Evolutionary conservation across 2,888 invertebrate species (phyloP), one percentile per base, ranked within the genome.

Genomic region (Caenorhabditis angaria): DNA sequence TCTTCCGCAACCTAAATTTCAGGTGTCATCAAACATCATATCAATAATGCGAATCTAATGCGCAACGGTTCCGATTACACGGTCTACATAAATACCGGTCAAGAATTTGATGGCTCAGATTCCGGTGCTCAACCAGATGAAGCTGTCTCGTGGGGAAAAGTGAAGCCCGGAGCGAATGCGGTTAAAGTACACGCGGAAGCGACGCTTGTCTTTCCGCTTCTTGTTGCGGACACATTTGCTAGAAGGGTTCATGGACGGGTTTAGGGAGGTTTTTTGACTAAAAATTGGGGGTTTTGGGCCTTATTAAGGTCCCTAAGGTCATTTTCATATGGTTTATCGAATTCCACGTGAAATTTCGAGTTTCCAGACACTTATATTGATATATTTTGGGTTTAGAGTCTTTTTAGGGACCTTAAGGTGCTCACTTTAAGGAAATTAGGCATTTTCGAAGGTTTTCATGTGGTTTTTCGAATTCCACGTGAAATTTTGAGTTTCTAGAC

Each of bases 1-100:
- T 20, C 25, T 20, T 14, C 10, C 25, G 10, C 4, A 12, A 2
- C 10, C 14, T 18, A 20, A 50, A 24, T 58, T 61, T 27, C 51
- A 71, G 67, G 80, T 22, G 72, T 99, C 0, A 91, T 97, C n/a
- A 99, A 99, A 89, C 99, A 99, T 89, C 99, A 99, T 88, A 96
- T 97, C 82, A 96, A 95, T 89, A 99, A 99, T 90, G 97, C 99
- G 1, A 99, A 99, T 90, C 91, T 99, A 65, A 99, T 99, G 99
- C 91, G 97, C 81, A 97, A 99, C 88, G 99, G 99, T 20, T 95
- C 97, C 0, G 95, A 99, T 88, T 97, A 91, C 89, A 91, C 95
- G 0, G 95, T 99, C 0, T 99, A 93, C 88, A 90, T 99, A 14
- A 99, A 99, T 88, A 97, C 99, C 8, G 87, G 86, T 41, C 85